Base-by-base conservation (phyloP, 2,888 invertebrate species). In the Tenthredo mesomela region DNA sequence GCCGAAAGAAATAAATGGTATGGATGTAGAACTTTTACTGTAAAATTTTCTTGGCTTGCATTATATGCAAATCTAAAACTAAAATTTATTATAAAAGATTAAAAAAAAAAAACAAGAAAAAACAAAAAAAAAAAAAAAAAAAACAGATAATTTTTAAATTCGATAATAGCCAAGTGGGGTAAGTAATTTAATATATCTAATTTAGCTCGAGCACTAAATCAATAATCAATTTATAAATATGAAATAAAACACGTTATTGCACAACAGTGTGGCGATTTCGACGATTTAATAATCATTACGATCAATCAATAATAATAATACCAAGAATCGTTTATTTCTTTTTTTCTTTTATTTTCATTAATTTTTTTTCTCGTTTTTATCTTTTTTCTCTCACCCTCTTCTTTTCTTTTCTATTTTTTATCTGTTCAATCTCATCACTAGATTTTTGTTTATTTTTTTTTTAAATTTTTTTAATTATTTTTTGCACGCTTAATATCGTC, bases 191-290 rank as follows among this genome's bases (percentile, higher is more conserved):
- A 75, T 75, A 47, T 73, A 47, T 10, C 18, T 37, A 37, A 37
- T 21, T 7, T 43, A 43, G 10, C 9, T 71, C 37, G 71, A 71
- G 40, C 40, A 10, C 21, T 71, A 71, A 71, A 71, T 47, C 18
- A 25, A 71, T 73, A 1, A 61, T 61, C 25, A 25, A 61, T 61
- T 61, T 61, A 10, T 43, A 75, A 75, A 75, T 75, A 75, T 25
- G 12, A 75, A 75, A 75, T 47, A 75, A 75, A 75, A 75, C 15
- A 25, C 40, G 75, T 75, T 75, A 75, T 75, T 75, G 75, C 75
- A 75, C 75, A 75, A 47, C 43, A 75, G 75, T 47, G 75, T 47
- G 75, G 75, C 71, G 75, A 47, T 47, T 75, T 47, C 25, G 12
- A 75, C 43, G 47, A 75, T 75, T 43, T 47, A 43, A 33, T 67